phyloP scores from a whole-genome alignment of 2,888 invertebrate species.

The Hypsopygia costalis region DNA sequence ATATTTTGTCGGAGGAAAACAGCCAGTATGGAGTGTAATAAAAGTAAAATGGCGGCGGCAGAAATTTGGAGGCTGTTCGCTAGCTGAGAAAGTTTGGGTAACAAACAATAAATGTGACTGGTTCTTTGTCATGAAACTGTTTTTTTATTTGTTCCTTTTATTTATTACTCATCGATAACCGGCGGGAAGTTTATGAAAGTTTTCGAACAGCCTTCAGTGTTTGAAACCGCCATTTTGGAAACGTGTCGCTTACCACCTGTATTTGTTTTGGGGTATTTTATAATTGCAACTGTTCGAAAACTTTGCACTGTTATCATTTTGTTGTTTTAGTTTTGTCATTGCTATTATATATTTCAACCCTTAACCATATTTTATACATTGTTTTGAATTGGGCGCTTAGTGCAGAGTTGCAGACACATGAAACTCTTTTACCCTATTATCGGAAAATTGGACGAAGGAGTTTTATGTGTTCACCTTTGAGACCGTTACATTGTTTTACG shows the following conservation, averaged over 20 bases:
- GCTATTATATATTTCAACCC: slow-evolving; percentile 10
- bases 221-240: slow-evolving; percentile 72
- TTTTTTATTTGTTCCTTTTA: slow-evolving; percentile 57
- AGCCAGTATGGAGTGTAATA: slow-evolving; percentile 47
- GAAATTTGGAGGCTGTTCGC: slow-evolving; percentile 81
- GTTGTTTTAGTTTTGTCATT: slow-evolving; percentile 22
- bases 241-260: slow-evolving; percentile 44
- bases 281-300: slow-evolving; percentile 81
- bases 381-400: background rate
- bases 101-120: slow-evolving; percentile 55
- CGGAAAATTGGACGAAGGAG: no score
- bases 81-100: slow-evolving; percentile 65
- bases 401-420: no score
- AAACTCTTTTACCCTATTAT: no score
- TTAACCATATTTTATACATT: background rate
- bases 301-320: slow-evolving; percentile 68
- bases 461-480: no score
- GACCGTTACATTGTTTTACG: no score
- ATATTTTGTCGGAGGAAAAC: slow-evolving; percentile 53
- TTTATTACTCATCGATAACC: slow-evolving; percentile 58
- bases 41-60: slow-evolving; percentile 72
- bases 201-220: slow-evolving; percentile 85
- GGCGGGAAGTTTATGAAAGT: slow-evolving; percentile 69
- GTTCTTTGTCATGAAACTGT: slow-evolving; percentile 54
- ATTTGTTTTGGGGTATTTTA: slow-evolving; percentile 55